Conservation (phyloP, 2,888 invertebrate genomes). For the Deilephila elpenor region DNA sequence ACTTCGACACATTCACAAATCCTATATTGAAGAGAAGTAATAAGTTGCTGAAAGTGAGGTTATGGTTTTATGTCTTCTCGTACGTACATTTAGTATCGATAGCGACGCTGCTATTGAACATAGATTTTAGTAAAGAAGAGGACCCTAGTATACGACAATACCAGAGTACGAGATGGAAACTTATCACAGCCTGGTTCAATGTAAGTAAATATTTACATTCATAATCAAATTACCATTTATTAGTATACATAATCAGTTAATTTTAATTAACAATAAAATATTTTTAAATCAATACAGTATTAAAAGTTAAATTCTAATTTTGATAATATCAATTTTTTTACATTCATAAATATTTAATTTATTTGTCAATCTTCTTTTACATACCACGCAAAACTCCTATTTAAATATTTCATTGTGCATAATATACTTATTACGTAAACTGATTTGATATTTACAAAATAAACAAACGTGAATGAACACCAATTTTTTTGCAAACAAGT, state of each 20-base stretch:
- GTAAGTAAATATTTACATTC: slow-evolving; percentile 58
- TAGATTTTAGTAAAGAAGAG: slow-evolving; percentile 63
- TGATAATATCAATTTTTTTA: too few relatives aligned
- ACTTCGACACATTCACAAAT: slow-evolving; percentile 44
- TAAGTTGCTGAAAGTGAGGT: slow-evolving; percentile 59
- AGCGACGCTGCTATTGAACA: slow-evolving; percentile 53
- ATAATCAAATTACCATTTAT: neutral
- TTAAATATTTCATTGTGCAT: too few relatives aligned
- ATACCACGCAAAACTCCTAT: too few relatives aligned
- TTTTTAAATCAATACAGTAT: neutral
- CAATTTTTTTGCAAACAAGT: too few relatives aligned
- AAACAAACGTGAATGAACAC: too few relatives aligned
- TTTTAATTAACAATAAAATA: too few relatives aligned
- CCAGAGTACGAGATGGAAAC: slow-evolving; percentile 63
- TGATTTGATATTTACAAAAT: too few relatives aligned
- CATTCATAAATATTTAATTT: too few relatives aligned
- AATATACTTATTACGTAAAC: too few relatives aligned
- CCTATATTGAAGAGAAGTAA: slow-evolving; percentile 53
- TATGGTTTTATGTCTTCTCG: slow-evolving; percentile 57
- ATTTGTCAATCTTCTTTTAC: too few relatives aligned
- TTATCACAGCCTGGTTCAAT: slow-evolving; percentile 77
- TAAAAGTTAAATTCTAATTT: too few relatives aligned
- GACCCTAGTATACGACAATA: slow-evolving; percentile 62
- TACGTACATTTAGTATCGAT: slow-evolving; percentile 57
- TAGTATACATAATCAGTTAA: neutral